Evolutionary conservation across 1,140 invertebrate genomes (phyloP).

Genomic region (Drosophila chauvacae): DNA sequence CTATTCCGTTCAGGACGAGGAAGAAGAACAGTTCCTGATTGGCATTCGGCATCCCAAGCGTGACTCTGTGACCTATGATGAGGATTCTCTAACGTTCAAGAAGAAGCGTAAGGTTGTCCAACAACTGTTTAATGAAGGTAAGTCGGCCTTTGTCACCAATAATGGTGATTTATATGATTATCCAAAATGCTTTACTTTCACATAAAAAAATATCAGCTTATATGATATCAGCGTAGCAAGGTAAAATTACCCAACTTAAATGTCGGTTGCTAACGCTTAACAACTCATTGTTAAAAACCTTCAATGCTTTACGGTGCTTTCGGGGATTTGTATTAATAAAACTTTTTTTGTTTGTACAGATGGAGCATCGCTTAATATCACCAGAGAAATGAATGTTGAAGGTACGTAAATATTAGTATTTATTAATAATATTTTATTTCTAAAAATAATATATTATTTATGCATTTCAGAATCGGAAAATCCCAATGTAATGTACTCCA

Average conservation of each 20-base stretch:
- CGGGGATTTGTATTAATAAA: neutral
- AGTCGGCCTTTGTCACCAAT: constrained; percentile 19
- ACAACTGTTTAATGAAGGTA: constrained; percentile 87
- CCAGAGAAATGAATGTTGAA: constrained; percentile 78
- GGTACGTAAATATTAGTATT: constrained; percentile 39
- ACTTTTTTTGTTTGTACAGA: constrained; percentile 42
- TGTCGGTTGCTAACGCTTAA: constrained; percentile 76
- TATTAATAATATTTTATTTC: neutral
- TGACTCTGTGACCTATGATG: constrained; percentile 83
- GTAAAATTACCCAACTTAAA: constrained; percentile 67
- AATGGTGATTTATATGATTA: constrained; percentile 11
- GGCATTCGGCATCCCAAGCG: constrained; percentile 85
- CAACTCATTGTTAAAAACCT: constrained; percentile 40
- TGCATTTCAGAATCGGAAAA: constrained; percentile 86
- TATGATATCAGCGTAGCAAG: constrained; percentile 82
- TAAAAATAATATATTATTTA: neutral
- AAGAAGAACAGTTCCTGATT: constrained; percentile 87
- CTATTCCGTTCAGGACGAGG: constrained; percentile 81
- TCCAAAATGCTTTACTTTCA: constrained; percentile 55
- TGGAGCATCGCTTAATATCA: constrained; percentile 81
- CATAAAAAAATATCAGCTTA: constrained; percentile 65
- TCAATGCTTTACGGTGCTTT: constrained; percentile 4
- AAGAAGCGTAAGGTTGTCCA: constrained; percentile 87
- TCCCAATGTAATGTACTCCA: constrained; percentile 92
- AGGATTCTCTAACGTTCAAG: constrained; percentile 85